phyloP scores from a whole-genome alignment of 2,797 vertebrate species.

The Danio jaintianensis region DNA sequence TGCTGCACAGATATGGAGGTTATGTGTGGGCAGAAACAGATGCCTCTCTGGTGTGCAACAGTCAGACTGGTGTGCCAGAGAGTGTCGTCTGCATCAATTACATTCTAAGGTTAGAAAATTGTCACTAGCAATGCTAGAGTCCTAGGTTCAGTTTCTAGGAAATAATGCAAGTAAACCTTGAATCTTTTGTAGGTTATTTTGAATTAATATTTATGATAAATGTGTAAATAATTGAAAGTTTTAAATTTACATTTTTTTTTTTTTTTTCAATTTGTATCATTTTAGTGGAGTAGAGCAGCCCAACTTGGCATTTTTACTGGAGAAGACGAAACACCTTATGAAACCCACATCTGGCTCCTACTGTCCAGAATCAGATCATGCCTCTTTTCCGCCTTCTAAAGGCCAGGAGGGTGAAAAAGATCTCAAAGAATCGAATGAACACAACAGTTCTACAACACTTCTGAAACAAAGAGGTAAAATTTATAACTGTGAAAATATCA shows the following conservation, averaged over 20 bases:
- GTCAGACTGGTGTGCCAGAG: constrained; percentile 59
- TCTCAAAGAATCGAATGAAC: not conserved
- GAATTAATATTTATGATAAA: too few species aligned
- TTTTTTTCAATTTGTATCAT: constrained; percentile 20
- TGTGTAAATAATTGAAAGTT: not conserved
- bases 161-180: not conserved
- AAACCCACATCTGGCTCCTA: constrained; percentile 28
- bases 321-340: constrained; percentile 53
- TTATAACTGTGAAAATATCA: not conserved
- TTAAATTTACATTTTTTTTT: not conserved
- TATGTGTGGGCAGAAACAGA: constrained; percentile 71
- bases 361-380: not conserved
- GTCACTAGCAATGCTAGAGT: not conserved
- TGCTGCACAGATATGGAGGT: constrained; percentile 65
- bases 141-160: not conserved
- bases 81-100: constrained; percentile 69
- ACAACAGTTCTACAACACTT: not conserved
- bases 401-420: not conserved
- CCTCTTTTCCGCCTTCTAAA: not conserved
- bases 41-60: constrained; percentile 62
- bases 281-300: constrained; percentile 60
- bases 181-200: not conserved
- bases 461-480: constrained; percentile 31
- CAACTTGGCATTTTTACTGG: constrained; percentile 61
- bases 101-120: constrained; percentile 65